These are phyloP conservation scores for Panthera tigris DNA, from an alignment of 2,113 vertebrate species.

Conservation along the genomic window DNA sequence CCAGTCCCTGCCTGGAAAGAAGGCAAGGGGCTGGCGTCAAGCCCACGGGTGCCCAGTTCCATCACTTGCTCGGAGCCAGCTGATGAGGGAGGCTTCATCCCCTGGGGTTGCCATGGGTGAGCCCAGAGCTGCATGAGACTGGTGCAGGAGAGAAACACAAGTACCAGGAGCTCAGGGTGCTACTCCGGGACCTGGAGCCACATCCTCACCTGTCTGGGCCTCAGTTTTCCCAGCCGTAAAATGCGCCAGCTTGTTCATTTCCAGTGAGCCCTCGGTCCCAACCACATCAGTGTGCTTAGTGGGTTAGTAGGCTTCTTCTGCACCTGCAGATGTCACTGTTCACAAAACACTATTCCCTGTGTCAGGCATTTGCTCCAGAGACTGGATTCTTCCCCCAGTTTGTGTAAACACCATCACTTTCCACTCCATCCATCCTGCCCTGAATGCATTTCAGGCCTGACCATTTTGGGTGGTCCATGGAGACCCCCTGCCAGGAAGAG, in stretches of 20 bases:
- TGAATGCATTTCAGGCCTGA: neutral
- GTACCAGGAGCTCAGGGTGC: neutral
- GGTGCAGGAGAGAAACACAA: neutral
- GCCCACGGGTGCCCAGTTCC: too few relatives aligned
- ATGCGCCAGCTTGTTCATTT: neutral
- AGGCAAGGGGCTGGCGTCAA: accelerated
- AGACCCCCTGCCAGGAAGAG: neutral
- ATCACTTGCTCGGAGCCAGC: neutral
- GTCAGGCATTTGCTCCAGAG: neutral
- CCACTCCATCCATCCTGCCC: neutral
- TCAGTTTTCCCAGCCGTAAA: neutral
- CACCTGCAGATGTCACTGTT: accelerated
- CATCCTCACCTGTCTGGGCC: neutral
- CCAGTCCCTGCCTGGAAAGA: neutral
- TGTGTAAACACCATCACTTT: neutral
- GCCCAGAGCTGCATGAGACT: accelerated
- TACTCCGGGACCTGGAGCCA: neutral
- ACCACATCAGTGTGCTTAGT: neutral
- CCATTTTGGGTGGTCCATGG: neutral
- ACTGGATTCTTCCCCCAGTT: neutral
- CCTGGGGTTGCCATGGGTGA: neutral
- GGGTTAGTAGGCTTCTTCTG: accelerated
- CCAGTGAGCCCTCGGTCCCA: neutral
- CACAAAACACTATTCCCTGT: neutral
- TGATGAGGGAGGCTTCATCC: neutral